Conservation (phyloP, 1,140 invertebrate species). For the Brachionus manjavacas region DNA sequence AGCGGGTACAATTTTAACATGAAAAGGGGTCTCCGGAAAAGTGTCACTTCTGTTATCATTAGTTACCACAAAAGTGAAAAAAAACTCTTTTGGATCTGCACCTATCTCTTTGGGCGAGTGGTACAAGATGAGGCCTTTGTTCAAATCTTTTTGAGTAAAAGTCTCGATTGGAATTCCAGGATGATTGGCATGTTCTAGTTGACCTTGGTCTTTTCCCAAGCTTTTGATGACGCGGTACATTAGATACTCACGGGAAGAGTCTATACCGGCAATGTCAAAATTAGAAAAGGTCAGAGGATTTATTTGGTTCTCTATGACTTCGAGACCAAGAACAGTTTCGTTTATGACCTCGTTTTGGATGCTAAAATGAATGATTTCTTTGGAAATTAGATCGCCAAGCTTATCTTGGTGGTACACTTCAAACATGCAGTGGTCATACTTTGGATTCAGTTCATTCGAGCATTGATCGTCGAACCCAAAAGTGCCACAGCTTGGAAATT, state of each 20-base stretch:
- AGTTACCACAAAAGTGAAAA: slow-evolving; percentile 37
- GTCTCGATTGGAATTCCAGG: slow-evolving; percentile 10
- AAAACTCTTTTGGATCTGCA: slow-evolving; percentile 9
- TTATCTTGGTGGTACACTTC: slow-evolving; percentile 32
- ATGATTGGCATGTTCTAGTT: slow-evolving; percentile 2
- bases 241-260: not conserved
- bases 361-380: slow-evolving; percentile 39
- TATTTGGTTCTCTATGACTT: slow-evolving; percentile 28
- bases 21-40: slow-evolving; percentile 37
- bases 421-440: slow-evolving; percentile 35
- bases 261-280: slow-evolving; percentile 41
- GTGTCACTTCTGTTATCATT: slow-evolving; percentile 38
- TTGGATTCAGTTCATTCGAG: not conserved
- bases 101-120: slow-evolving; percentile 26
- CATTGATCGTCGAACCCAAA: not conserved
- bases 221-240: slow-evolving; percentile 33
- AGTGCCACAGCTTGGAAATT: not conserved
- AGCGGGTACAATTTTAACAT: not conserved
- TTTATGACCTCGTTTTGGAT: slow-evolving; percentile 30
- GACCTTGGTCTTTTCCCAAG: slow-evolving; percentile 9
- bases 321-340: slow-evolving; percentile 17
- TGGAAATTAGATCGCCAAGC: not conserved
- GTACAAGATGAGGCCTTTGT: slow-evolving; percentile 30
- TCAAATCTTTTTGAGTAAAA: slow-evolving; percentile 27
- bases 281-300: slow-evolving; percentile 19